phyloP scores from a whole-genome alignment of 2,113 vertebrate species.

The Tupaia chinensis region DNA sequence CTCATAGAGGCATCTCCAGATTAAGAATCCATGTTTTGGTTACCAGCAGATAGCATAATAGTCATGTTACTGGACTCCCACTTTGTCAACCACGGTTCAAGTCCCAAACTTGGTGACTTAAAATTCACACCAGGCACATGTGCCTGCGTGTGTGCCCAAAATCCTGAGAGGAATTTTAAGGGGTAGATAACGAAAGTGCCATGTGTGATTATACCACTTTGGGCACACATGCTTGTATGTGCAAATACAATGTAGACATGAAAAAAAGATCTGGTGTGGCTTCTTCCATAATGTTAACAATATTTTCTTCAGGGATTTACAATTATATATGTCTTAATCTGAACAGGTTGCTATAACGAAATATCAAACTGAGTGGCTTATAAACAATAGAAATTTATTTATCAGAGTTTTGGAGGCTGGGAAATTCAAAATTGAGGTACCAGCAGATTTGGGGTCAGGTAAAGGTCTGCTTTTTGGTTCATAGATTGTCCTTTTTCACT shows the following conservation, averaged over 20 bases:
- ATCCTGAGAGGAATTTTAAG: neutral
- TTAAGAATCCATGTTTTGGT: too few species aligned
- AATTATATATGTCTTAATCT: fast-evolving
- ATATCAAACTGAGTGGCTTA: neutral
- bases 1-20: fast-evolving
- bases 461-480: too few species aligned
- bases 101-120: too few species aligned
- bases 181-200: neutral
- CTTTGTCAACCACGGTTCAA: too few species aligned
- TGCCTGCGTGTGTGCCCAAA: too few species aligned
- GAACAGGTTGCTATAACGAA: too few species aligned
- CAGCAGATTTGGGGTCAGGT: too few species aligned
- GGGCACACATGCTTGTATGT: fast-evolving
- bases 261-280: too few species aligned
- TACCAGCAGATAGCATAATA: too few species aligned
- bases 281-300: neutral
- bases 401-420: neutral
- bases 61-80: too few species aligned
- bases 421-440: neutral
- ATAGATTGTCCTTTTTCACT: fast-evolving
- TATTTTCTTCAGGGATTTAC: neutral
- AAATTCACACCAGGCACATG: too few species aligned
- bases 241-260: fast-evolving
- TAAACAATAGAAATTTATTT: neutral
- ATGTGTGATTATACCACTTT: fast-evolving